Conservation (phyloP, 2,888 invertebrate species). For the Metalampra italica region DNA sequence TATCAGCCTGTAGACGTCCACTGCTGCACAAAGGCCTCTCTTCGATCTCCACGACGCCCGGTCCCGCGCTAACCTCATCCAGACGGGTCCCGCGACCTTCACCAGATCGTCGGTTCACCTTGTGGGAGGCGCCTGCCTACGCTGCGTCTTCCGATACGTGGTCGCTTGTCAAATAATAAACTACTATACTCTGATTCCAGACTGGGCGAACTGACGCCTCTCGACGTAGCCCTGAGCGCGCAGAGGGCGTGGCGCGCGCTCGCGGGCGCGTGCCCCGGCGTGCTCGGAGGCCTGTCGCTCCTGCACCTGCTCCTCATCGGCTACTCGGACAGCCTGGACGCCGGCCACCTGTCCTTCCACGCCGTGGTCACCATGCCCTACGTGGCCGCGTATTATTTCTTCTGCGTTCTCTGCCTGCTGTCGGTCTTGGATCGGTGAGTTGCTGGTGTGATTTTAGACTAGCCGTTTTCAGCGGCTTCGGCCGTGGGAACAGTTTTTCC, state of each 20-base stretch:
- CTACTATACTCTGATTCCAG: constrained; percentile 29
- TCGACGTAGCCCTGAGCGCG: constrained; percentile 72
- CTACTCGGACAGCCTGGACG: constrained; percentile 68
- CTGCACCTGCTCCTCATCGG: constrained; percentile 79
- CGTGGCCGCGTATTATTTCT: constrained; percentile 76
- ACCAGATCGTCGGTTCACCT: too few relatives aligned
- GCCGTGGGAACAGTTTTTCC: too few relatives aligned
- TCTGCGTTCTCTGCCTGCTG: constrained; percentile 77
- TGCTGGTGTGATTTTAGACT: too few relatives aligned
- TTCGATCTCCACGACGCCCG: too few relatives aligned
- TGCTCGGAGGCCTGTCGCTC: constrained; percentile 78
- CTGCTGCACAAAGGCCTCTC: too few relatives aligned
- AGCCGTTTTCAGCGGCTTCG: too few relatives aligned
- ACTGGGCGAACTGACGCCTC: constrained; percentile 64
- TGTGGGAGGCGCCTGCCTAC: too few relatives aligned
- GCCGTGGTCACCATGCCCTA: constrained; percentile 72
- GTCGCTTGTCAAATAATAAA: too few relatives aligned
- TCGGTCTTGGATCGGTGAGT: constrained; percentile 80
- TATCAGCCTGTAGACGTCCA: too few relatives aligned
- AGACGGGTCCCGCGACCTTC: too few relatives aligned
- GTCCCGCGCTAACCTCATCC: too few relatives aligned
- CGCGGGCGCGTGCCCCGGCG: constrained; percentile 77
- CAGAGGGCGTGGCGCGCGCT: constrained; percentile 73
- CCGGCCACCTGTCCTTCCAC: constrained; percentile 68
- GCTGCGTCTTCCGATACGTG: too few relatives aligned